A percentile compares a stretch with the other conserved stretches of the same genome.
Conservation (phyloP, 2,797 vertebrate species). For the Poecilia velifera region DNA sequence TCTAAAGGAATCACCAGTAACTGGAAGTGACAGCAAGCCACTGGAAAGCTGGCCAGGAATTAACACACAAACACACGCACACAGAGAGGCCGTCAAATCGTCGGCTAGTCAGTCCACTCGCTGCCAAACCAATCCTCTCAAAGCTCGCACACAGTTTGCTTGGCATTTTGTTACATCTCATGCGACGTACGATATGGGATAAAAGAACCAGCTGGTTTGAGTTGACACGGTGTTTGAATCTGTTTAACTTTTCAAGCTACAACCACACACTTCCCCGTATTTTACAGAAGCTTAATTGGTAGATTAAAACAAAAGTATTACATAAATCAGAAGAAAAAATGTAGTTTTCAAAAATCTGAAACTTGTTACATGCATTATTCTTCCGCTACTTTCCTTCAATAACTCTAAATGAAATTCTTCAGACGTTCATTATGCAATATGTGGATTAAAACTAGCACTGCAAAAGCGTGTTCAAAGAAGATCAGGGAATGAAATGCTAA, state of each 20-base stretch:
- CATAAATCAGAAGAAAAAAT: not conserved
- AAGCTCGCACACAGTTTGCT: slow-evolving; percentile 30
- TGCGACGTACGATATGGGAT: not conserved
- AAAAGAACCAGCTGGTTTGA: slow-evolving; percentile 1
- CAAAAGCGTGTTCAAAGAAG: not conserved
- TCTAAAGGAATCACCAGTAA: slow-evolving; percentile 85
- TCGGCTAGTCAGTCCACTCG: slow-evolving; percentile 45
- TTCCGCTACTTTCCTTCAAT: not conserved
- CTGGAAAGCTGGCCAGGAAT: slow-evolving; percentile 80
- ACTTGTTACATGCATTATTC: not conserved
- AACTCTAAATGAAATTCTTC: not conserved
- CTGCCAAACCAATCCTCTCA: slow-evolving; percentile 29
- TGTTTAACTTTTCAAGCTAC: not conserved
- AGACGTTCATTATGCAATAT: not conserved
- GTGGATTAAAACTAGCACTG: not conserved
- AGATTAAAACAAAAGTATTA: not conserved
- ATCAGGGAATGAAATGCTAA: not conserved
- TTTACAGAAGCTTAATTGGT: not conserved
- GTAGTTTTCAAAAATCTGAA: not conserved
- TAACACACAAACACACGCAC: slow-evolving; percentile 63
- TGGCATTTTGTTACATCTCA: not conserved
- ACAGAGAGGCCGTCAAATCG: slow-evolving; percentile 55
- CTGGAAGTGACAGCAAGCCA: slow-evolving; percentile 78
- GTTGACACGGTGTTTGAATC: not conserved
- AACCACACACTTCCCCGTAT: not conserved